A percentile compares a stretch with the other conserved stretches of the same genome.
These are phyloP conservation scores for Drosophila cardini DNA, from an alignment of 1,140 invertebrate species.

Conservation along the genomic window DNA sequence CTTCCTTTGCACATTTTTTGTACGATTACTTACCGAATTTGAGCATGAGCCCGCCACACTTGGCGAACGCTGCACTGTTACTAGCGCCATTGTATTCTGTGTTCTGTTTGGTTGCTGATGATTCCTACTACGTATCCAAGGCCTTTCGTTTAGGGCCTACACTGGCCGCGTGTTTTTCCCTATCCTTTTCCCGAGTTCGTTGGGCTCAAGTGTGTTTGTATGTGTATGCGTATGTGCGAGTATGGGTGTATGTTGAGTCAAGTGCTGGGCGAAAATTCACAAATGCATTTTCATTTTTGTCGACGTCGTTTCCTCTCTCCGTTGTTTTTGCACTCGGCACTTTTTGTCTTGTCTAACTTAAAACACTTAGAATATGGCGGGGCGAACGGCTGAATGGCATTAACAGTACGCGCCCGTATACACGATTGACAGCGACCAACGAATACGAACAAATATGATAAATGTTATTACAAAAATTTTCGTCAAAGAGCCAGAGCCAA, in stretches of 20 bases:
- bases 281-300: conserved; percentile 76
- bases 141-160: conserved; percentile 34
- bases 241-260: conserved; percentile 47
- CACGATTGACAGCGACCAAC: conserved; percentile 50
- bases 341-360: conserved; percentile 54
- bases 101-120: conserved; percentile 31
- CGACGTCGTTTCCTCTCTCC: conserved; percentile 63
- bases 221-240: conserved; percentile 41
- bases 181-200: conserved; percentile 59
- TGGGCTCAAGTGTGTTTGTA: conserved; percentile 33
- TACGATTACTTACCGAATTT: conserved; percentile 77
- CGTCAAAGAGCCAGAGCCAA: conserved; percentile 49
- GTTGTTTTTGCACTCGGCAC: conserved; percentile 78
- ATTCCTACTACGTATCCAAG: conserved; percentile 46
- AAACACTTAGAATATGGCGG: conserved; percentile 46
- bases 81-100: conserved; percentile 87
- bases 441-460: conserved; percentile 47
- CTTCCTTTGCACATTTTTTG: conserved; percentile 21
- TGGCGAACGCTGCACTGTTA: conserved; percentile 89
- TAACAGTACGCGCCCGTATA: conserved; percentile 42
- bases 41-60: conserved; percentile 89
- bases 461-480: conserved; percentile 56
- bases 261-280: conserved; percentile 64
- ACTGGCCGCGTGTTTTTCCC: conserved; percentile 44
- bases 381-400: conserved; percentile 24